phyloP scores from a whole-genome alignment of 2,797 vertebrate species.

The Siniperca undulata region DNA sequence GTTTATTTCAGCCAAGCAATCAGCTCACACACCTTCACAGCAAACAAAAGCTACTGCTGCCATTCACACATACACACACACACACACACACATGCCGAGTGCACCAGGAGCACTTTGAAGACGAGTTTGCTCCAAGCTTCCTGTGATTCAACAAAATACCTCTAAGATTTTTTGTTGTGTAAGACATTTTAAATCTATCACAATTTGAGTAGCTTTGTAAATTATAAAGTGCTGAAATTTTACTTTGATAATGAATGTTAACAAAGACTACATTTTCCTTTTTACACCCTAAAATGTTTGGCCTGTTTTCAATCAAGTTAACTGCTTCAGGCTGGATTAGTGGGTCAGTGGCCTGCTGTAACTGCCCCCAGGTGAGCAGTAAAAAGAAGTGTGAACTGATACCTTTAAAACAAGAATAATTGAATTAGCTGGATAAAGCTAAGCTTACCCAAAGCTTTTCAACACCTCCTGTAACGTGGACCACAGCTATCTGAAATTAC shows the following conservation, averaged over 20 bases:
- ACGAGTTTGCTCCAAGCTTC: neutral
- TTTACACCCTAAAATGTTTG: neutral
- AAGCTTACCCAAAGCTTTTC: conserved; percentile 53
- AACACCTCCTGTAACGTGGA: conserved; percentile 46
- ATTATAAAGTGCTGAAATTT: neutral
- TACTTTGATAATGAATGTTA: neutral
- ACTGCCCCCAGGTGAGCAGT: conserved; percentile 68
- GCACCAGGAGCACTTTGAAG: conserved; percentile 13
- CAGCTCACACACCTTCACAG: conserved; percentile 44
- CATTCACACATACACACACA: conserved; percentile 33
- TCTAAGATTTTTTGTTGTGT: neutral
- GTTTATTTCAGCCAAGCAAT: conserved; percentile 50
- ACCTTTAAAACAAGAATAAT: conserved; percentile 66
- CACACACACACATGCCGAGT: neutral
- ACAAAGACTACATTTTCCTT: conserved; percentile 8
- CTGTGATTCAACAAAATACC: neutral
- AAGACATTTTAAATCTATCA: neutral
- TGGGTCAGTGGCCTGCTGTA: conserved; percentile 27
- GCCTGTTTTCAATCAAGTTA: conserved; percentile 52
- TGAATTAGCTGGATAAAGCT: conserved; percentile 57
- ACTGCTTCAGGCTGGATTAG: conserved; percentile 51
- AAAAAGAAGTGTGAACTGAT: conserved; percentile 71
- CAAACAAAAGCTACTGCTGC: conserved; percentile 40
- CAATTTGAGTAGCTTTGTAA: neutral
- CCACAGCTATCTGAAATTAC: conserved; percentile 28